A percentile compares a stretch with the other conserved stretches of the same genome.
phyloP scores from a whole-genome alignment of 2,113 vertebrate species.

The Plecotus auritus region DNA sequence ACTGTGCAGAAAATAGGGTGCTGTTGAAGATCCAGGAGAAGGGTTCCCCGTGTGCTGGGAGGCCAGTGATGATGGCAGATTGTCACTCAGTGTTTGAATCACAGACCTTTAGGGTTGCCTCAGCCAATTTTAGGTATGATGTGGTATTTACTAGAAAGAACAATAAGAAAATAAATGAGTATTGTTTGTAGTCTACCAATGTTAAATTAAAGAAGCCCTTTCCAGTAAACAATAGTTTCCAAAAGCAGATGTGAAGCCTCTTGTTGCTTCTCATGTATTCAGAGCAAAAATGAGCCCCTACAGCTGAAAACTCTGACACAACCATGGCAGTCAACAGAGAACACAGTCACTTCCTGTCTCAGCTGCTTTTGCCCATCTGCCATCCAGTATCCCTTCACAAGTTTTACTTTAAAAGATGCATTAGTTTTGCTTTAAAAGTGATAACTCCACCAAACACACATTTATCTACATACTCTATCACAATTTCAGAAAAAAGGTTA shows the following conservation, averaged over 20 bases:
- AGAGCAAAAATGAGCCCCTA: constrained; percentile 28
- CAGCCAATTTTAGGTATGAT: neutral
- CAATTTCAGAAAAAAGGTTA: neutral
- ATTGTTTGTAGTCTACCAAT: neutral
- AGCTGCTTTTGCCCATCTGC: neutral
- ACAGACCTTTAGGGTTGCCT: neutral
- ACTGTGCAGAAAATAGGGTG: neutral
- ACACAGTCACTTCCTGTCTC: neutral
- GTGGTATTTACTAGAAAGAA: constrained; percentile 39
- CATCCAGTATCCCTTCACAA: neutral
- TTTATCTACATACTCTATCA: neutral
- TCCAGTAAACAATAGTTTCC: constrained; percentile 24
- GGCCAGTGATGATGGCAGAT: neutral
- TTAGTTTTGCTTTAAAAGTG: neutral
- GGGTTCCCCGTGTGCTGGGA: neutral
- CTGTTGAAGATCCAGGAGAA: neutral
- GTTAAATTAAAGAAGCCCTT: constrained; percentile 35
- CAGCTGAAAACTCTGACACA: neutral
- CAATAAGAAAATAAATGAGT: constrained; percentile 23
- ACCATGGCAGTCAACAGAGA: neutral
- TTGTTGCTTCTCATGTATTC: constrained; percentile 21
- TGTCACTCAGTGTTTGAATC: neutral
- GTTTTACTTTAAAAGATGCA: neutral
- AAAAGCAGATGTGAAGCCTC: constrained; percentile 43
- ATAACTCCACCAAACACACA: neutral